phyloP scores from a whole-genome alignment of 37 sponge, comb jelly and placozoan species.

The Chondrosia reniformis region DNA sequence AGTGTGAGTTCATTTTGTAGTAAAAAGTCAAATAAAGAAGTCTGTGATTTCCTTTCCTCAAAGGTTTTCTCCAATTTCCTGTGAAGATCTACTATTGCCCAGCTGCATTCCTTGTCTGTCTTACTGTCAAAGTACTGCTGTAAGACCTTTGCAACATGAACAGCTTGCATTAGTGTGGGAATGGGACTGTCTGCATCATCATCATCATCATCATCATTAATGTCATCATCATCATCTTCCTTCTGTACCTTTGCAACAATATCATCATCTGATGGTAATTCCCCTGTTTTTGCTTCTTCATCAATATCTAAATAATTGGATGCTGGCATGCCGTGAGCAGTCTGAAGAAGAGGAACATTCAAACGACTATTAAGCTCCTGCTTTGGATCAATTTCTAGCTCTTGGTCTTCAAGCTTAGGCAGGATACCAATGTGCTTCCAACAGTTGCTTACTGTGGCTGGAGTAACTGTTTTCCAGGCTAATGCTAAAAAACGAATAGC shows the following conservation, averaged over 20 bases:
- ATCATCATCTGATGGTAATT: conserved; percentile 20
- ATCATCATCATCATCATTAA: too few species aligned
- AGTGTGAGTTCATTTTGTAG: too few species aligned
- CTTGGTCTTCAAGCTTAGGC: too few species aligned
- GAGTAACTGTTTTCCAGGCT: conserved; percentile 14
- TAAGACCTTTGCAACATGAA: neutral
- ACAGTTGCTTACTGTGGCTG: neutral
- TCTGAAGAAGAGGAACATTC: too few species aligned
- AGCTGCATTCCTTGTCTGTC: neutral
- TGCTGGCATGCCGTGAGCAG: too few species aligned
- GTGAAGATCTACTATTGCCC: neutral
- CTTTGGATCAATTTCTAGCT: too few species aligned
- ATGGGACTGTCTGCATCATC: conserved; percentile 7
- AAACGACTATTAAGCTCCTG: too few species aligned
- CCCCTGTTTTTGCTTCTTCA: neutral
- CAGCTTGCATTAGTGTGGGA: conserved; percentile 2
- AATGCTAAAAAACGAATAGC: conserved; percentile 10
- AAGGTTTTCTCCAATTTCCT: neutral
- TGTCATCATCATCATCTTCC: neutral
- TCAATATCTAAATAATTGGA: too few species aligned
- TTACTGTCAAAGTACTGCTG: conserved; percentile 12
- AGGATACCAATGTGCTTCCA: conserved; percentile 13
- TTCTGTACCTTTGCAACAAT: neutral
- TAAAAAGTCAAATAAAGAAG: conserved; percentile 11
- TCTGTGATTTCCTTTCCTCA: neutral